phyloP scores from a whole-genome alignment of 2,888 invertebrate species.

The Zele albiditarsus region DNA sequence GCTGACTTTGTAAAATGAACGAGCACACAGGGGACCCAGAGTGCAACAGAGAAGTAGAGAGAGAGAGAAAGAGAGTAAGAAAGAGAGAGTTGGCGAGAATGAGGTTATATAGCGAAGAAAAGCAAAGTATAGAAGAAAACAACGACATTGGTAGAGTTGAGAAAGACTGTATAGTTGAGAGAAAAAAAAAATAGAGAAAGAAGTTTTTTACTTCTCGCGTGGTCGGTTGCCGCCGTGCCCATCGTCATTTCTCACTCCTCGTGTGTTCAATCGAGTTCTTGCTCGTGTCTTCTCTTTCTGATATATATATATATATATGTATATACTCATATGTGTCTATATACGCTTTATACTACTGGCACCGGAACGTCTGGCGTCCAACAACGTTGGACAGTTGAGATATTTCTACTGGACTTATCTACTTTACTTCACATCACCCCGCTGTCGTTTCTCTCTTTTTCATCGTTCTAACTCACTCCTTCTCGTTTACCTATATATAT shows the following conservation, averaged over 20 bases:
- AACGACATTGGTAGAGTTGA: neutral
- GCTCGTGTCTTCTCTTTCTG: neutral
- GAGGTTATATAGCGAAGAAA: neutral
- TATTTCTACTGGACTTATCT: constrained; percentile 34
- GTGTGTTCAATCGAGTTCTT: constrained; percentile 24
- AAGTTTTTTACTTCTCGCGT: constrained; percentile 10
- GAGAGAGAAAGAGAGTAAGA: neutral
- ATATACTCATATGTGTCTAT: neutral
- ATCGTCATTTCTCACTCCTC: constrained; percentile 33
- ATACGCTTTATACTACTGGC: constrained; percentile 13
- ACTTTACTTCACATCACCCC: constrained; percentile 1
- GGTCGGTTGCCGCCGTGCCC: neutral
- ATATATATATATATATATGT: neutral
- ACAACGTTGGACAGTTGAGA: constrained; percentile 36
- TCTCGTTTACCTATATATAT: neutral
- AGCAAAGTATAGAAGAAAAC: neutral
- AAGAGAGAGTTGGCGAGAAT: neutral
- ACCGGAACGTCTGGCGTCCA: constrained; percentile 31
- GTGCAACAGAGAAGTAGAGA: neutral
- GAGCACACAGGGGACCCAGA: neutral
- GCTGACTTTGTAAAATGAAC: constrained; percentile 41
- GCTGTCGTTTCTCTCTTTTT: neutral
- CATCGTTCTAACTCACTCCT: neutral
- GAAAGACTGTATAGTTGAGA: neutral
- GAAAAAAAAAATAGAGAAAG: constrained; percentile 1